These are phyloP conservation scores for Aphidius colemani DNA, from an alignment of 2,888 invertebrate species.

Conservation along the genomic window DNA sequence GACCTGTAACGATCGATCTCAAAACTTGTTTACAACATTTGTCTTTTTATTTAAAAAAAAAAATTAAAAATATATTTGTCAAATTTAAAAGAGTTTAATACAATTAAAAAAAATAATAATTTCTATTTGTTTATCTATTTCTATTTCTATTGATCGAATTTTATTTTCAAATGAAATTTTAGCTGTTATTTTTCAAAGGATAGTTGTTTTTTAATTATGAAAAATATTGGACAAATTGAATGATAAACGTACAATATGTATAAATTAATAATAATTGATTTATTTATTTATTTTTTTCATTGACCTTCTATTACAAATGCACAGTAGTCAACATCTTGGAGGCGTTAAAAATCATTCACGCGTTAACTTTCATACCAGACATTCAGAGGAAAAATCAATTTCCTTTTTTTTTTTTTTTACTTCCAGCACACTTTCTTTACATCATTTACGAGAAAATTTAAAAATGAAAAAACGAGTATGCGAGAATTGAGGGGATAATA, in stretches of 20 bases:
- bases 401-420: neutral
- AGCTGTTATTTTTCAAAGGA: too few species aligned
- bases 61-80: neutral
- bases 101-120: too few species aligned
- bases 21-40: neutral
- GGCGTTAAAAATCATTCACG: constrained; percentile 10
- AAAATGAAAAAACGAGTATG: too few species aligned
- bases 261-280: constrained; percentile 29
- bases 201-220: too few species aligned
- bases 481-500: too few species aligned
- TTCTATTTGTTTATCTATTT: constrained; percentile 25
- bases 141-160: too few species aligned
- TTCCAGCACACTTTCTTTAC: neutral
- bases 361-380: neutral
- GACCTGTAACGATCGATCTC: neutral
- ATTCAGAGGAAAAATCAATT: too few species aligned
- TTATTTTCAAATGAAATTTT: constrained; percentile 23
- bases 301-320: constrained; percentile 41
- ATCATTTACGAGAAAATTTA: neutral
- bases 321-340: constrained; percentile 20
- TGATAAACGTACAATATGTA: too few species aligned
- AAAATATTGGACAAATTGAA: too few species aligned
- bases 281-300: constrained; percentile 34
- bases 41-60: too few species aligned
- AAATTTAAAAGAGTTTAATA: neutral